Conservation (phyloP, 2,113 vertebrate species). For the Limanda limanda region DNA sequence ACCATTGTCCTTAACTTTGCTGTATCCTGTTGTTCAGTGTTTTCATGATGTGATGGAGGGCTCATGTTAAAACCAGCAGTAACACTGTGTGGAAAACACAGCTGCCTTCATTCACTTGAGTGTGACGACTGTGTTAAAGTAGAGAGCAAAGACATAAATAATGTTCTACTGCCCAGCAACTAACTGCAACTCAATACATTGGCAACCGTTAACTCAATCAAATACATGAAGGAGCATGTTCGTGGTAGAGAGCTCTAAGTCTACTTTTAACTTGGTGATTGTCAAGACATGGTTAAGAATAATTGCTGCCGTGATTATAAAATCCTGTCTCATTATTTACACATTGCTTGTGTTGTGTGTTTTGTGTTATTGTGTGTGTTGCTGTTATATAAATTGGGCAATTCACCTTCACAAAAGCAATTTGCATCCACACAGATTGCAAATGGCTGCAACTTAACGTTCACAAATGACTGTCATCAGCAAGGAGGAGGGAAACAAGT, state of each 20-base stretch:
- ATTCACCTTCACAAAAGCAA: constrained; percentile 1
- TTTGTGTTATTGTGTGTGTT: not conserved
- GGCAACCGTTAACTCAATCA: no score
- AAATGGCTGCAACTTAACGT: not conserved
- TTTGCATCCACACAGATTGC: not conserved
- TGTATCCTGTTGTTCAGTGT: no score
- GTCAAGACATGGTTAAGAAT: not conserved
- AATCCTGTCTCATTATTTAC: not conserved
- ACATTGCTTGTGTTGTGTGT: not conserved
- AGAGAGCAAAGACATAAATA: not conserved
- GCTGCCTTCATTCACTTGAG: no score
- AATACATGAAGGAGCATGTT: no score
- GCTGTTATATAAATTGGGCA: not conserved
- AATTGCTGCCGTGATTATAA: not conserved
- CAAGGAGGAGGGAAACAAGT: not conserved
- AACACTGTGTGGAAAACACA: no score
- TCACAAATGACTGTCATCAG: not conserved
- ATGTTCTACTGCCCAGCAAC: not conserved
- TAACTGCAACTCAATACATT: not conserved
- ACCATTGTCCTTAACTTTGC: no score
- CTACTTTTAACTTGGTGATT: not conserved
- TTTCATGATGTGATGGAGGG: no score
- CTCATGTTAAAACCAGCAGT: no score
- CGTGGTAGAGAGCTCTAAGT: not conserved
- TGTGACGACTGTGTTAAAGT: not conserved